Evolutionary conservation across 2,888 invertebrate species (phyloP), one percentile per base, ranked within the genome.

Genomic region (Reticulitermes lucifugus): DNA sequence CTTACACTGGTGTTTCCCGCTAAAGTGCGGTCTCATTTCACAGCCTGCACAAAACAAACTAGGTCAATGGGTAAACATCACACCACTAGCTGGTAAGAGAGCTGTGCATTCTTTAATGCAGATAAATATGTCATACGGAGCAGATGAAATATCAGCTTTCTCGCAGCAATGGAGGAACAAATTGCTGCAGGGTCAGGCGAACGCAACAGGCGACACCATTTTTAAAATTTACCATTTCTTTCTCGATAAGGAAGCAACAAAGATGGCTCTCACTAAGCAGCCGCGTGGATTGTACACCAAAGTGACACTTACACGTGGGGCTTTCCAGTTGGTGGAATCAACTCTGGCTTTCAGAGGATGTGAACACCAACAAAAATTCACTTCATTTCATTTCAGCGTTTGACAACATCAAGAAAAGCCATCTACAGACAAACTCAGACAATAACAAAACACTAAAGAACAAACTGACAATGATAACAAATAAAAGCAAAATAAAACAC

Each of bases 41-140:
- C 12, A n/a, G 46, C 35, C 41, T 18, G 18, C 2, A 73, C 18
- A 29, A 73, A 29, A 46, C 9, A 77, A 77, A 21, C 25, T 77
- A n/a, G 77, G 77, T 77, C 77, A 77, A 7, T 46, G 43, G 46
- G 77, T 51, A 46, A 46, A n/a, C 77, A 77, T 46, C 43, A 46
- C n/a, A 41, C 41, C 2, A 41, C 12, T 55, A 70, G 70, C 29
- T 70, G n/a, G 70, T 25, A 25, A 73, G 41, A 29, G 25, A 1
- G n/a, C 12, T 70, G 70, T 70, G 70, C 25, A 29, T 41, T 41
- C 70, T 70, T 25, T 70, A 25, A 18, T 70, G 73, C 21, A 21
- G n/a, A 46, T 22, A 77, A 51, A 46, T n/a, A 77, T 41, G 73
- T 41, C 51, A 51, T 12, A 73, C 5, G 51, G 9, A 18, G 43